Evolutionary conservation across 2,888 invertebrate genomes (phyloP).

Genomic region (Drosophila niveifrons): DNA sequence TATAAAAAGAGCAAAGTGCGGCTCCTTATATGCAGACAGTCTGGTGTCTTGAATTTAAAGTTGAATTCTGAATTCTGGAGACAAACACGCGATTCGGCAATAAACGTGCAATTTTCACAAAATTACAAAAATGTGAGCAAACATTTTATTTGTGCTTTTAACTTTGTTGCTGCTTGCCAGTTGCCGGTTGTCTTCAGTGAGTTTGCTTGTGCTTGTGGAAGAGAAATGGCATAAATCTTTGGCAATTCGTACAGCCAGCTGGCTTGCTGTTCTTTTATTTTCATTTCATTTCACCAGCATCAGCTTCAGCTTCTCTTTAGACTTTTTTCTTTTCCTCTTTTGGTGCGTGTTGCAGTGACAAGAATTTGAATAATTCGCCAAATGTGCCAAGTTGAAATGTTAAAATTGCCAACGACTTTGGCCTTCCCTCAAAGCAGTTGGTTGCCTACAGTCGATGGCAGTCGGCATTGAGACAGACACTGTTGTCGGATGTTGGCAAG

Average conservation of each 20-base stretch:
- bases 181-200: conserved; percentile 5
- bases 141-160: conserved; percentile 75
- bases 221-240: conserved; percentile 67
- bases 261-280: conserved; percentile 45
- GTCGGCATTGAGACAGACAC: conserved; percentile 5
- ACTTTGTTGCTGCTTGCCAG: conserved; percentile 48
- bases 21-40: not conserved
- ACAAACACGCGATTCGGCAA: conserved; percentile 62
- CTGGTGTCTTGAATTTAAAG: conserved; percentile 53
- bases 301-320: conserved; percentile 20
- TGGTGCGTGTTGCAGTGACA: conserved; percentile 73
- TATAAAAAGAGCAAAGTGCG: not conserved
- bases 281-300: conserved; percentile 44
- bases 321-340: conserved; percentile 22
- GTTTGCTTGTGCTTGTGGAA: conserved; percentile 9
- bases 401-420: conserved; percentile 71
- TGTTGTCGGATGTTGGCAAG: conserved; percentile 72
- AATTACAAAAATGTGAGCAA: conserved; percentile 80
- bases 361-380: conserved; percentile 80
- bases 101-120: conserved; percentile 72
- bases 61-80: conserved; percentile 40
- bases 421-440: conserved; percentile 24
- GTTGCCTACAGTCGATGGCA: not conserved
- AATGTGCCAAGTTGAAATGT: conserved; percentile 82
- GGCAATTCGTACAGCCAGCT: conserved; percentile 60